Evolutionary conservation across 2,797 vertebrate genomes (phyloP).

Genomic region (Lagocephalus sceleratus): DNA sequence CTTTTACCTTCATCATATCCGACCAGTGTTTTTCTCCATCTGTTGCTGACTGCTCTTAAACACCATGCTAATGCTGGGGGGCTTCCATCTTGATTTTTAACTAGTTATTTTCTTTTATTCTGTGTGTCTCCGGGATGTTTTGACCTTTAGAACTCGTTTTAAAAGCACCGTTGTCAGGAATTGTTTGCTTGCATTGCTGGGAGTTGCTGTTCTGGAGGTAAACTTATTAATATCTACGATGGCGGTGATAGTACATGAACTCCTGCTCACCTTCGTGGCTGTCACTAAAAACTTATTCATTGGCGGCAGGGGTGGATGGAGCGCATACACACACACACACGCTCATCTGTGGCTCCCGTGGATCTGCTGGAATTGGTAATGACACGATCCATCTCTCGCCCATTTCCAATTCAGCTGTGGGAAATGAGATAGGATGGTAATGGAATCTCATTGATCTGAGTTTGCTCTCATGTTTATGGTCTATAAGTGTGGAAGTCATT

Average conservation of each 20-base stretch:
- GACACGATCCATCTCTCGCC: slow-evolving; percentile 76
- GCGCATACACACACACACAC: slow-evolving; percentile 20
- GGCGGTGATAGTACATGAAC: slow-evolving; percentile 60
- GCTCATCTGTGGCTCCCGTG: slow-evolving; percentile 54
- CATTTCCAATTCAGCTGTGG: slow-evolving; percentile 73
- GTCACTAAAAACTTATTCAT: slow-evolving; percentile 72
- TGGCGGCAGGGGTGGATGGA: slow-evolving; percentile 56
- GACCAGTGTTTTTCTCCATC: too few relatives aligned
- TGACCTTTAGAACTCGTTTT: slow-evolving; percentile 11
- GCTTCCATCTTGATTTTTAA: too few relatives aligned
- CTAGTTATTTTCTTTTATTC: too few relatives aligned
- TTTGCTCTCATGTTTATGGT: slow-evolving; percentile 75
- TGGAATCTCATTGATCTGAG: slow-evolving; percentile 79
- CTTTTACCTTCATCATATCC: too few relatives aligned
- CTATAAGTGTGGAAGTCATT: slow-evolving; percentile 71
- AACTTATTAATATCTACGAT: slow-evolving; percentile 44
- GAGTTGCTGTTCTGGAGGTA: slow-evolving; percentile 22
- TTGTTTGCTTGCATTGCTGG: slow-evolving; percentile 21
- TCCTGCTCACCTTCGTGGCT: slow-evolving; percentile 71
- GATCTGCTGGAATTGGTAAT: slow-evolving; percentile 74
- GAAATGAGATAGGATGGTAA: slow-evolving; percentile 77
- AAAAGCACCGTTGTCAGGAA: slow-evolving; percentile 14
- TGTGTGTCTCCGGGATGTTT: neutral
- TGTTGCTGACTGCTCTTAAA: too few relatives aligned
- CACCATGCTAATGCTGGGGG: too few relatives aligned